phyloP scores from a whole-genome alignment of 2,113 vertebrate species.

The Pyrgilauda ruficollis region DNA sequence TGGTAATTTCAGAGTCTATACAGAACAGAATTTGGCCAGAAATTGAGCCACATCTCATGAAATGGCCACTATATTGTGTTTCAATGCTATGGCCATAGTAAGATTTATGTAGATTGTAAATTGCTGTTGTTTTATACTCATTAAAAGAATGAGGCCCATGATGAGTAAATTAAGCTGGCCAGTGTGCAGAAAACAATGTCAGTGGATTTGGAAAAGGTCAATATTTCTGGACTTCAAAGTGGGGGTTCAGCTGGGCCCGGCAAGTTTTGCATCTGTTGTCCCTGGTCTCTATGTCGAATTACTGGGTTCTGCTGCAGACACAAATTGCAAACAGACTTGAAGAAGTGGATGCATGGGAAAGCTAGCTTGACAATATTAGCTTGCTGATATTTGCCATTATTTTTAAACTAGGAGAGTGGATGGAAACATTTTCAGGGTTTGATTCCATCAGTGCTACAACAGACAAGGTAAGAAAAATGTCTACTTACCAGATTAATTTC shows the following conservation, averaged over 20 bases:
- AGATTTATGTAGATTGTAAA: conserved; percentile 19
- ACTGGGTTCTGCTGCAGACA: neutral
- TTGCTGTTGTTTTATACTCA: neutral
- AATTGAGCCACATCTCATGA: neutral
- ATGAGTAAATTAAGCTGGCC: neutral
- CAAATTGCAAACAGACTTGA: neutral
- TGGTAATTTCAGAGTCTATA: neutral
- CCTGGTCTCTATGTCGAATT: neutral
- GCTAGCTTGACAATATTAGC: neutral
- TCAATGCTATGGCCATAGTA: neutral
- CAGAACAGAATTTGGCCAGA: neutral
- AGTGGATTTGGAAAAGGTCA: conserved; percentile 10
- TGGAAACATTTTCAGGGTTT: neutral
- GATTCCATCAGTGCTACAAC: neutral
- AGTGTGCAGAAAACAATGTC: neutral
- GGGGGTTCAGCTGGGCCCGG: neutral
- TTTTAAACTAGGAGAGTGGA: neutral
- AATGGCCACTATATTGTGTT: neutral
- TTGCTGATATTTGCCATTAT: neutral
- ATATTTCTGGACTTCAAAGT: neutral
- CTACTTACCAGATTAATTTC: conserved; percentile 7
- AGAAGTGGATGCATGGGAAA: neutral
- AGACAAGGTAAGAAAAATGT: neutral
- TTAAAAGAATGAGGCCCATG: neutral
- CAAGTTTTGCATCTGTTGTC: neutral